phyloP scores from a whole-genome alignment of 2,888 invertebrate genomes.

The Hyalella azteca region DNA sequence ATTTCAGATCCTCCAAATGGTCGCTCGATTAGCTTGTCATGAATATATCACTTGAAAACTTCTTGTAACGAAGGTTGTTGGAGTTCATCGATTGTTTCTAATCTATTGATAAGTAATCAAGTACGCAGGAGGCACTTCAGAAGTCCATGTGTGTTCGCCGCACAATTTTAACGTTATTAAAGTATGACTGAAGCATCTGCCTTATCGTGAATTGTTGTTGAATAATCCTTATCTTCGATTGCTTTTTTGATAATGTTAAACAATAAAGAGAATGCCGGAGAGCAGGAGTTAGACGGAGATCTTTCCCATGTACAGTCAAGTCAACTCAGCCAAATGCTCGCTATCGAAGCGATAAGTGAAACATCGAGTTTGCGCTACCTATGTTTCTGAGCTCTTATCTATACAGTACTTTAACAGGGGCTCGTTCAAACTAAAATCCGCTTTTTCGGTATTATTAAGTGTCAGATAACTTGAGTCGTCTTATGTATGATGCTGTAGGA shows the following conservation, averaged over 20 bases:
- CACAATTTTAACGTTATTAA: conserved; percentile 27
- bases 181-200: conserved; percentile 28
- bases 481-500: too few relatives aligned
- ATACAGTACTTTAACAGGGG: conserved; percentile 27
- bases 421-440: conserved; percentile 32
- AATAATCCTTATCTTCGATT: conserved; percentile 36
- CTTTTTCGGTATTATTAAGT: too few relatives aligned
- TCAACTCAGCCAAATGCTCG: conserved; percentile 11
- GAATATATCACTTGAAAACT: conserved; percentile 25
- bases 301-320: conserved; percentile 21
- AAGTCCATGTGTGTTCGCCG: background rate
- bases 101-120: conserved; percentile 34
- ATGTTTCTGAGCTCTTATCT: conserved; percentile 24
- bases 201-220: conserved; percentile 33
- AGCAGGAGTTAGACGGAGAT: conserved; percentile 22
- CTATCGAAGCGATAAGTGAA: conserved; percentile 5
- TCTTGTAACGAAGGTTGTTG: conserved; percentile 20
- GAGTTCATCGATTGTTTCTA: conserved; percentile 31
- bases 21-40: conserved; percentile 3
- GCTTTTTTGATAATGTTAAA: conserved; percentile 32
- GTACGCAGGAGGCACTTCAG: conserved; percentile 33
- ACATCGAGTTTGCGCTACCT: conserved; percentile 18
- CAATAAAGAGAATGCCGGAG: conserved; percentile 35
- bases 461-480: too few relatives aligned
- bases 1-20: too few relatives aligned